These are phyloP conservation scores for Tribolium castaneum DNA, from an alignment of 1,140 invertebrate genomes.

Conservation along the genomic window DNA sequence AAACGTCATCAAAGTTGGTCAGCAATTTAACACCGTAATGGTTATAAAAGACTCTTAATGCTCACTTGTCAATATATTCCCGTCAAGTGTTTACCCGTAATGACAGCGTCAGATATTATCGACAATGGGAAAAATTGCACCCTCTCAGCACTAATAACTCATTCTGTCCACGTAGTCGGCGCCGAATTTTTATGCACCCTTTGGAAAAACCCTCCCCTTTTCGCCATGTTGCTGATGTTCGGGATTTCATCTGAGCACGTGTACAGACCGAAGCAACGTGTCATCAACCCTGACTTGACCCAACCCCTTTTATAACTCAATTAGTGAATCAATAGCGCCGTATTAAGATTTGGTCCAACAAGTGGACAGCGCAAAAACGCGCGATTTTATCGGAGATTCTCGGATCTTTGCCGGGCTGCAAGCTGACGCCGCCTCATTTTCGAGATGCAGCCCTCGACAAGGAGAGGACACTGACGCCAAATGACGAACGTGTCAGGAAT, in stretches of 20 bases:
- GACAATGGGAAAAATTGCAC: slow-evolving; percentile 30
- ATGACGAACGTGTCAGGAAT: slow-evolving; percentile 47
- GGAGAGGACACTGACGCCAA: slow-evolving; percentile 41
- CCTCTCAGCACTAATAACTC: slow-evolving; percentile 34
- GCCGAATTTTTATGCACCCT: slow-evolving; percentile 34
- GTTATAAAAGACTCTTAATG: slow-evolving; percentile 26
- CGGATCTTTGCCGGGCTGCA: slow-evolving; percentile 36
- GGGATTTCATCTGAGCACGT: slow-evolving; percentile 28
- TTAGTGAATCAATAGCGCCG: slow-evolving; percentile 10
- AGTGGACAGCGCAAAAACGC: background rate
- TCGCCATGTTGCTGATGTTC: slow-evolving; percentile 33
- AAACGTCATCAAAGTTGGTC: slow-evolving; percentile 9
- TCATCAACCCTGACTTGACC: slow-evolving; percentile 27
- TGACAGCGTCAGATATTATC: slow-evolving; percentile 31
- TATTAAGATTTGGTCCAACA: slow-evolving; percentile 19
- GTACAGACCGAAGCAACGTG: background rate
- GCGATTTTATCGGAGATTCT: slow-evolving; percentile 25
- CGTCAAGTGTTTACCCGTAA: slow-evolving; percentile 25
- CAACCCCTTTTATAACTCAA: slow-evolving; percentile 4
- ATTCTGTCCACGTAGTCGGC: slow-evolving; percentile 29
- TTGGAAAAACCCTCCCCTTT: slow-evolving; percentile 17
- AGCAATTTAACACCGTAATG: slow-evolving; percentile 32
- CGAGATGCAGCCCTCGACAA: slow-evolving; percentile 45
- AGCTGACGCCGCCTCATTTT: slow-evolving; percentile 47
- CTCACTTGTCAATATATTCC: slow-evolving; percentile 22